phyloP scores from a whole-genome alignment of 2,797 vertebrate genomes.

The Neosalanx taihuensis region DNA sequence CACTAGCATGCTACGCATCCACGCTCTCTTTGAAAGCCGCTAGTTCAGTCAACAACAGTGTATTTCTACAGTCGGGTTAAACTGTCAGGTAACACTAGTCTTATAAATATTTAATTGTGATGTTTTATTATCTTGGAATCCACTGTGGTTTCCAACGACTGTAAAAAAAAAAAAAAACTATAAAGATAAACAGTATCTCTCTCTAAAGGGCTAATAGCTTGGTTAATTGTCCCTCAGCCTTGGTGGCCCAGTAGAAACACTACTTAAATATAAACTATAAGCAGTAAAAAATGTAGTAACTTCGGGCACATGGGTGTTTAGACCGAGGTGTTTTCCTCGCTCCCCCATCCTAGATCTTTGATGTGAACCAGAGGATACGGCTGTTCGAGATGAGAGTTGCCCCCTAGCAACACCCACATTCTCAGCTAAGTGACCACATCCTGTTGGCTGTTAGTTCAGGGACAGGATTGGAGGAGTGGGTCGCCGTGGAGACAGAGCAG shows the following conservation, averaged over 20 bases:
- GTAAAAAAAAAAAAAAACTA: no score
- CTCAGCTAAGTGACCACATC: background rate
- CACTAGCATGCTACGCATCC: constrained; percentile 23
- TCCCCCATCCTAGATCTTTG: background rate
- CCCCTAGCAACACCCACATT: background rate
- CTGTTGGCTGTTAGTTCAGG: constrained; percentile 31
- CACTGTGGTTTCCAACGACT: constrained; percentile 11
- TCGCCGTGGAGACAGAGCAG: constrained; percentile 23
- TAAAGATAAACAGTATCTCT: constrained; percentile 23
- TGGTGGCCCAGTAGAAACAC: constrained; percentile 26
- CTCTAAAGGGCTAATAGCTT: constrained; percentile 30
- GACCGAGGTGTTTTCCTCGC: background rate
- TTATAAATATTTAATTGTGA: constrained; percentile 53
- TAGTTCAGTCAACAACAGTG: constrained; percentile 35
- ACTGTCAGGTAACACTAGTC: constrained; percentile 35
- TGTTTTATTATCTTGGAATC: constrained; percentile 38
- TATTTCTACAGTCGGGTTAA: constrained; percentile 24
- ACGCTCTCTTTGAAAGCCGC: constrained; percentile 16
- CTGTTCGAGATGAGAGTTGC: background rate
- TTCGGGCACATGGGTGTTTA: background rate
- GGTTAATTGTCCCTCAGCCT: constrained; percentile 28
- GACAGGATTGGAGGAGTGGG: background rate
- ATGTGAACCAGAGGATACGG: background rate
- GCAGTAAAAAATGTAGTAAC: constrained; percentile 30
- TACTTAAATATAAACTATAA: constrained; percentile 37